These are phyloP conservation scores for Turdus rufiventris DNA, from an alignment of 2,113 vertebrate species.

Conservation along the genomic window DNA sequence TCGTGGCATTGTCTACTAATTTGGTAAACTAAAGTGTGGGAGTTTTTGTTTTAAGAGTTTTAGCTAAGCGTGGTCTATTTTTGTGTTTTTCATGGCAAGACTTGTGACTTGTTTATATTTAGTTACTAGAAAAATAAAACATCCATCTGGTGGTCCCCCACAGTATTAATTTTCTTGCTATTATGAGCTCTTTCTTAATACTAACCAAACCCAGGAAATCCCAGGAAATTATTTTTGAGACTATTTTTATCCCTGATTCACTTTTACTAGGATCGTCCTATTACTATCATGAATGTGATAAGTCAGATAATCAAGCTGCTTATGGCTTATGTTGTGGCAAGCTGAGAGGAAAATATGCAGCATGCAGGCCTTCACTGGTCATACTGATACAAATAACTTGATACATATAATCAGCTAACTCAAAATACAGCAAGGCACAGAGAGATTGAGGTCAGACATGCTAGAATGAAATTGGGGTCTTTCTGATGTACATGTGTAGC, in stretches of 20 bases:
- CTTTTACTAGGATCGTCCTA: slow-evolving; percentile 34
- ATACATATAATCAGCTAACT: slow-evolving; percentile 22
- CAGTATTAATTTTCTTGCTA: slow-evolving; percentile 54
- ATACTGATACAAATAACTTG: background rate
- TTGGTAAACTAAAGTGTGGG: background rate
- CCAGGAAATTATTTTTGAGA: slow-evolving; percentile 59
- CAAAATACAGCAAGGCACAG: background rate
- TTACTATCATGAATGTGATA: background rate
- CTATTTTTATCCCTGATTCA: slow-evolving; percentile 56
- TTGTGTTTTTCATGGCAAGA: background rate
- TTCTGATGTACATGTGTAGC: background rate
- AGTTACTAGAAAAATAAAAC: slow-evolving; percentile 49
- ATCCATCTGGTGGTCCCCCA: slow-evolving; percentile 53
- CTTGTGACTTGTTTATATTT: slow-evolving; percentile 53
- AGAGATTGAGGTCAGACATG: slow-evolving; percentile 40
- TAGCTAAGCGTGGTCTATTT: slow-evolving; percentile 47
- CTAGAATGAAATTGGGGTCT: background rate
- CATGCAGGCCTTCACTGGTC: background rate
- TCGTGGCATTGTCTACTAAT: background rate
- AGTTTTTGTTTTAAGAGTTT: slow-evolving; percentile 18
- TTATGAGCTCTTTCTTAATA: slow-evolving; percentile 62
- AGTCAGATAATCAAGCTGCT: slow-evolving; percentile 46
- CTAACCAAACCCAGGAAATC: slow-evolving; percentile 66
- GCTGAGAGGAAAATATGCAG: slow-evolving; percentile 13
- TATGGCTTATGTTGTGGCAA: slow-evolving; percentile 36